These are phyloP conservation scores for Lampris megalopsis DNA, from an alignment of 2,113 vertebrate genomes.

Conservation along the genomic window DNA sequence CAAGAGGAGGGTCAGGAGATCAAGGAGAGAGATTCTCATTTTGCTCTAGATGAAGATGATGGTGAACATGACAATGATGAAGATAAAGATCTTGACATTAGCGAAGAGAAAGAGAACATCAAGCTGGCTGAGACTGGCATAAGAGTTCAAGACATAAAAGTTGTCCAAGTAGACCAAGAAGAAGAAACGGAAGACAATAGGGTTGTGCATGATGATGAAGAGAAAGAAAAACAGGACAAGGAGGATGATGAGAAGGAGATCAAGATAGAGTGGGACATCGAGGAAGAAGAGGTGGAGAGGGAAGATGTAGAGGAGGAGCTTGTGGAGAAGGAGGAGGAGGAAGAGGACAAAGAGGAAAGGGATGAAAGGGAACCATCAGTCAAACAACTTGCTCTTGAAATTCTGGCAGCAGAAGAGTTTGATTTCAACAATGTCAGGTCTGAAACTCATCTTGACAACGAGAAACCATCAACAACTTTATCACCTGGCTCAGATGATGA, in stretches of 20 bases:
- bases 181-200: not conserved
- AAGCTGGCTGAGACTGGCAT: not conserved
- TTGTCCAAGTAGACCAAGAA: constrained; percentile 7
- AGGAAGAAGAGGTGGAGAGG: not conserved
- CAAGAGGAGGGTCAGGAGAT: not conserved
- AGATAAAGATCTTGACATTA: not conserved
- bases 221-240: not conserved
- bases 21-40: not conserved
- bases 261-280: not conserved
- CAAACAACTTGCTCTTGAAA: constrained; percentile 31
- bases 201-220: not conserved
- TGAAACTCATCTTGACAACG: constrained; percentile 31
- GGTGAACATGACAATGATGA: not conserved
- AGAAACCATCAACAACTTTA: constrained; percentile 8
- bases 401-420: constrained; percentile 16
- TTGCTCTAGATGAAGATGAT: not conserved
- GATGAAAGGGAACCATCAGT: not conserved
- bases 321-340: not conserved
- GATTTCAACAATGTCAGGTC: constrained; percentile 4
- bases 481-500: constrained; percentile 15
- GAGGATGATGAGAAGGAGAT: constrained; percentile 17
- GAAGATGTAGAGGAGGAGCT: constrained; percentile 1
- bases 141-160: constrained; percentile 16
- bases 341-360: not conserved
- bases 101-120: constrained; percentile 6